Evolutionary conservation across 1,140 invertebrate species (phyloP), one percentile per base, ranked within the genome.

Genomic region (Protaetia brevitarsis): DNA sequence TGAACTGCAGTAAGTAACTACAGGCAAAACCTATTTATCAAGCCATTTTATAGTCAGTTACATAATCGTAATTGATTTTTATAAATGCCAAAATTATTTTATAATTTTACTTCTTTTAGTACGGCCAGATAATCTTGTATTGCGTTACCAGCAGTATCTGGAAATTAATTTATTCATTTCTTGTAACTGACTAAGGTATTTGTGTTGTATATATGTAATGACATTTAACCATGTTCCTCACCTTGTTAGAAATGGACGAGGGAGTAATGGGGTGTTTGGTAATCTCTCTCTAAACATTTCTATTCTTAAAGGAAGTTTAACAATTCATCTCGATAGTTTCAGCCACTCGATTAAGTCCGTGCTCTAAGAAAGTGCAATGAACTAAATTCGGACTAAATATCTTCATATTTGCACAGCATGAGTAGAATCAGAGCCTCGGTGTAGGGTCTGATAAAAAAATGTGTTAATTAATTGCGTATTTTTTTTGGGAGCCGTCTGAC

Each of bases 161-260:
- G 41, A 51, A 51, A 51, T 51, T 51, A 6, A 19, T 8, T 6
- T 19, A 51, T 51, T 51, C 10, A 51, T 19, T 8, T 51, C 21
- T 51, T 51, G 41, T 13, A 51, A 51, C 41, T 51, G 41, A 67
- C 66, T 64, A 77, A 75, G 74, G 78, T 34, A 27, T 75, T 67
- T 66, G 63, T 61, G 61, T 76, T 78, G 71, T 68, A 79, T 37
- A 70, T 30, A n/a, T n/a, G n/a, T n/a, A 65, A 65, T 75, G 60
- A 77, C 72, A 66, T 74, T 64, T 36, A 79, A 59, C 80, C 78
- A 81, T 13, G 79, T 80, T 65, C 76, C 76, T 77, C 77, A 81
- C 21, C 78, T 68, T 29, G 77, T 80, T 34, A 78, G 19, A 45
- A 78, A 69, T 65, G 76, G 79, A 68, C 78, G 66, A n/a, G n/a